These are phyloP conservation scores for Callipepla squamata DNA, from an alignment of 2,113 vertebrate genomes.

Conservation along the genomic window DNA sequence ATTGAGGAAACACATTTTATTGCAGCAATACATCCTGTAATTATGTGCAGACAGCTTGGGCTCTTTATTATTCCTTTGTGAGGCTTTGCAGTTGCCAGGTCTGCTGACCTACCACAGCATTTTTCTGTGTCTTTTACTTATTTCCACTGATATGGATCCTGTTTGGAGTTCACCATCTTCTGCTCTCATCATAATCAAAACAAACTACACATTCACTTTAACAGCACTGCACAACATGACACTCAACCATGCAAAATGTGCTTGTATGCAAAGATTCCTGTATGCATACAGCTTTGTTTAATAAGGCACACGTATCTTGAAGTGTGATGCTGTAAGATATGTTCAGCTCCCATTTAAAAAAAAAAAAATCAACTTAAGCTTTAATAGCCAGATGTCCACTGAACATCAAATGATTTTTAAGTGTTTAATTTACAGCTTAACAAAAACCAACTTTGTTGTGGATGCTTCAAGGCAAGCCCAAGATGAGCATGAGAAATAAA, in stretches of 20 bases:
- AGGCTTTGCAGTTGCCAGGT: not conserved
- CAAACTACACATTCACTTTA: not conserved
- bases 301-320: not conserved
- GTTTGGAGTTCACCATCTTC: not conserved
- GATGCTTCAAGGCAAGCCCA: not conserved
- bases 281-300: not conserved
- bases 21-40: not conserved
- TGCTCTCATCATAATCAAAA: not conserved
- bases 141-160: not conserved
- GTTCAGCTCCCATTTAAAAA: not conserved
- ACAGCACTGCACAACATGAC: not conserved
- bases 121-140: not conserved
- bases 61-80: not conserved
- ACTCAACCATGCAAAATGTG: rapidly evolving
- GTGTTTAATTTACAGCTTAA: constrained; percentile 4
- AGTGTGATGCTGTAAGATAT: not conserved
- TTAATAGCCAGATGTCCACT: not conserved
- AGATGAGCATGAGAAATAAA: not conserved
- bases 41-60: not conserved
- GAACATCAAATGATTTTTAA: not conserved
- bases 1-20: not conserved
- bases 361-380: not conserved
- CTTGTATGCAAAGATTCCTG: not conserved
- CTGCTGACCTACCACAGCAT: not conserved
- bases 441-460: not conserved